A percentile compares a stretch with the other conserved stretches of the same genome.
phyloP scores from a whole-genome alignment of 2,113 vertebrate genomes.

The Fulmarus glacialis region DNA sequence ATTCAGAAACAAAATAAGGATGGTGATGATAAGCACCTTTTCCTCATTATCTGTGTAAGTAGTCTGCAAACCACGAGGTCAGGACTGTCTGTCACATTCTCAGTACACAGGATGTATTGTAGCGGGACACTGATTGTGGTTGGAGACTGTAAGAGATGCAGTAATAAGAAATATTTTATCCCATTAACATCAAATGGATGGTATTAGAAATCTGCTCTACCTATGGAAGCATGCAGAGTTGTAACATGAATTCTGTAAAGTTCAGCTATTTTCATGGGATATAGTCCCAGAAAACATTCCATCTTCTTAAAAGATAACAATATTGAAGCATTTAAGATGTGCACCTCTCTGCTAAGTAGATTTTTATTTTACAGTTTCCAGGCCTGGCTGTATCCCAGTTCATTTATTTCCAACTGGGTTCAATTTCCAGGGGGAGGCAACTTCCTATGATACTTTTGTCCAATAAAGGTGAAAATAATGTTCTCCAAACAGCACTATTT shows the following conservation, averaged over 20 bases:
- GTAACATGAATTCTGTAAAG: background rate
- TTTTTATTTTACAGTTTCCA: background rate
- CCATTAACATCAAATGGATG: background rate
- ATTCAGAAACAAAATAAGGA: background rate
- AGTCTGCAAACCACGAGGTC: background rate
- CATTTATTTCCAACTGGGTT: constrained; percentile 11
- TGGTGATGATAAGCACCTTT: background rate
- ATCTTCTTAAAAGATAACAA: background rate
- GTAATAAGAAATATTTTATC: background rate
- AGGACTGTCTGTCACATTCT: background rate
- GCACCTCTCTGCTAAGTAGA: background rate
- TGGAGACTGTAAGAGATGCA: background rate
- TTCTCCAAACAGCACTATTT: constrained; percentile 39
- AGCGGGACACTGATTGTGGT: background rate
- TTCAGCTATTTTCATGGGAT: background rate
- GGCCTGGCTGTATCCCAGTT: background rate
- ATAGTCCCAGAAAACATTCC: background rate
- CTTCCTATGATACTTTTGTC: background rate
- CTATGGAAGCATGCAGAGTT: background rate
- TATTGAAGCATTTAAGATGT: background rate
- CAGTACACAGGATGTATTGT: background rate
- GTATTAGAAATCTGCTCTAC: background rate
- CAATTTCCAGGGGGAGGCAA: constrained; percentile 9
- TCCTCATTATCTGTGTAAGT: background rate
- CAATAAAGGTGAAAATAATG: constrained; percentile 45